Evolutionary conservation across 2,797 vertebrate genomes (phyloP), one percentile per base, ranked within the genome.

Genomic region (Ptychobarbus kaznakovi): DNA sequence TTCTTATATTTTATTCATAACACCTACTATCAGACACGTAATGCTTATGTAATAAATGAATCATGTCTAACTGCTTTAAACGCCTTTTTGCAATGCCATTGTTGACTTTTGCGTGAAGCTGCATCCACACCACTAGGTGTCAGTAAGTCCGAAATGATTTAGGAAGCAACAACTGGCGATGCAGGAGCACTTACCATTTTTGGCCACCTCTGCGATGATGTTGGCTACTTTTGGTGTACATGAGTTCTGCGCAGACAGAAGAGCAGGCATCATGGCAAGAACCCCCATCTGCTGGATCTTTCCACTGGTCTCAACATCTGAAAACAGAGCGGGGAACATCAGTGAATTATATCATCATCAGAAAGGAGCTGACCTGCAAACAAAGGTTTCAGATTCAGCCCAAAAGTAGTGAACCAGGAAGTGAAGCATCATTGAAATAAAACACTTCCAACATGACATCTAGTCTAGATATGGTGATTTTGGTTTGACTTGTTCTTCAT

Each of bases 141-240:
- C 73, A 22, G 49, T 35, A 61, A 25, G 8, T 40, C 20, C 3
- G 9, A 58, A 35, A 77, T n/a, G 12, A 38, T 20, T 1, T 11
- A 22, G 18, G 16, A 22, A 76, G 49, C 46, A 42, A 77, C 6
- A 8, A 79, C 22, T 63, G 73, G 40, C 5, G 16, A 61, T 28
- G 9, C 4, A 63, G n/a, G 3, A 46, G 16, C n/a, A 32, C 61
- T 80, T 95, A 99, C 98, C 98, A 91, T 98, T 99, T 97, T 99
- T 99, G 92, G 98, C 98, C 94, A 99, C 92, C 94, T 99, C 98
- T 80, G 98, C 98, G 92, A 99, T 97, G 95, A 99, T 88, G 96
- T 99, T 98, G 94, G 98, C 98, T 92, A 98, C 96, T 97, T 98
- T 99, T 72, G 97, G 96, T 90, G 96, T 95, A 93, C 95, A 97